These are phyloP conservation scores for Protonibea diacanthus DNA, from an alignment of 2,797 vertebrate genomes.

Conservation along the genomic window DNA sequence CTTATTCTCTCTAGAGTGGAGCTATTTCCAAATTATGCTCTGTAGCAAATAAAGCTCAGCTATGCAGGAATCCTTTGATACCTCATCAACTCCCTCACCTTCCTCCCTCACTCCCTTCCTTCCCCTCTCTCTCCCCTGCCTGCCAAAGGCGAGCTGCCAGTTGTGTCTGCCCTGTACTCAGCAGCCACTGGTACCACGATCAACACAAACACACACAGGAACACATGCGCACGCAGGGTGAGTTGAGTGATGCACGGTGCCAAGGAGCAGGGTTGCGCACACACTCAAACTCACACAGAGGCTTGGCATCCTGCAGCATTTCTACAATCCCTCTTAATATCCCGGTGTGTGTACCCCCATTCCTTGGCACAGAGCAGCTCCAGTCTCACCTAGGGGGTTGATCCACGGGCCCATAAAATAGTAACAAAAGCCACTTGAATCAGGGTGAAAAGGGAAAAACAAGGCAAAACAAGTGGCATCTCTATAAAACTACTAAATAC, in stretches of 20 bases:
- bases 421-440: slow-evolving; percentile 65
- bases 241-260: slow-evolving; percentile 34
- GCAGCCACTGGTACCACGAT: slow-evolving; percentile 49
- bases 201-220: slow-evolving; percentile 50
- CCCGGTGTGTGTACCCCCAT: slow-evolving; percentile 4
- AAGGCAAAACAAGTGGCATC: slow-evolving; percentile 49
- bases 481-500: slow-evolving; percentile 45
- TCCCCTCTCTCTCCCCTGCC: slow-evolving; percentile 6
- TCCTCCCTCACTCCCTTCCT: slow-evolving; percentile 28
- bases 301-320: slow-evolving; percentile 53
- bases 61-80: slow-evolving; percentile 75
- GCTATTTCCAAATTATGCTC: slow-evolving; percentile 60
- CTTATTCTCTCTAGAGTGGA: slow-evolving; percentile 34
- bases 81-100: slow-evolving; percentile 60
- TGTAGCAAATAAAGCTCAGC: slow-evolving; percentile 73
- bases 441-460: slow-evolving; percentile 61
- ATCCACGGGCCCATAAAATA: slow-evolving; percentile 63
- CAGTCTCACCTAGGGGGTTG: slow-evolving; percentile 52
- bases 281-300: slow-evolving; percentile 54
- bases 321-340: slow-evolving; percentile 39
- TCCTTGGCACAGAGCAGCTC: slow-evolving; percentile 52
- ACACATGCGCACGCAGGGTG: slow-evolving; percentile 17
- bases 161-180: slow-evolving; percentile 62
- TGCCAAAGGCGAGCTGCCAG: slow-evolving; percentile 64
- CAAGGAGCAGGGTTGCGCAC: slow-evolving; percentile 43